phyloP scores from a whole-genome alignment of 2,888 invertebrate genomes.

The Aspidapion aeneum region DNA sequence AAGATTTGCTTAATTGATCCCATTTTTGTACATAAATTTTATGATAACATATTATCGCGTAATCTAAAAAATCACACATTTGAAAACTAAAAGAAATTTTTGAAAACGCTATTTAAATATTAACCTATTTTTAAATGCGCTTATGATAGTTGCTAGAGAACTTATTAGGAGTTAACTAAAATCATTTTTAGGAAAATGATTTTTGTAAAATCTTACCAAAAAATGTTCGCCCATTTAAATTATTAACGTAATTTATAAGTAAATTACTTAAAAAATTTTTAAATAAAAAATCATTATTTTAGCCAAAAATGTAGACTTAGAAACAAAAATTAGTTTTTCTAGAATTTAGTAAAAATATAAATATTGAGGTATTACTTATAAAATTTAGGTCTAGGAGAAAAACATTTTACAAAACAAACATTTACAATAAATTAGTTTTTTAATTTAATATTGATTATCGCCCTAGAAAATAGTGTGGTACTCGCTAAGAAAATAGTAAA shows the following conservation, averaged over 20 bases:
- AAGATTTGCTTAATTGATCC: background rate
- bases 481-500: background rate
- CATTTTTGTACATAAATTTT: background rate
- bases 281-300: constrained; percentile 37
- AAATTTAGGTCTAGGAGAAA: background rate
- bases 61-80: background rate
- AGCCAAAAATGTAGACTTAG: constrained; percentile 32
- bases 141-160: background rate
- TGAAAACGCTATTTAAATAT: background rate
- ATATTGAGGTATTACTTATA: background rate
- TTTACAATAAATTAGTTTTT: background rate
- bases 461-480: too few species aligned
- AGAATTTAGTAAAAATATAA: background rate
- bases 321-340: background rate
- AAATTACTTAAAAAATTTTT: background rate
- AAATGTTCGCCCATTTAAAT: background rate
- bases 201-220: background rate
- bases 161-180: background rate
- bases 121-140: background rate
- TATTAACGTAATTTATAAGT: background rate
- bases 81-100: background rate
- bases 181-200: background rate
- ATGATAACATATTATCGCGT: too few species aligned
- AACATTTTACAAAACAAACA: background rate
- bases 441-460: background rate